A percentile compares a stretch with the other conserved stretches of the same genome.
Evolutionary conservation across 37 sponge, comb jelly and placozoan species (phyloP).

Genomic region (Cladorhizidae sp.): DNA sequence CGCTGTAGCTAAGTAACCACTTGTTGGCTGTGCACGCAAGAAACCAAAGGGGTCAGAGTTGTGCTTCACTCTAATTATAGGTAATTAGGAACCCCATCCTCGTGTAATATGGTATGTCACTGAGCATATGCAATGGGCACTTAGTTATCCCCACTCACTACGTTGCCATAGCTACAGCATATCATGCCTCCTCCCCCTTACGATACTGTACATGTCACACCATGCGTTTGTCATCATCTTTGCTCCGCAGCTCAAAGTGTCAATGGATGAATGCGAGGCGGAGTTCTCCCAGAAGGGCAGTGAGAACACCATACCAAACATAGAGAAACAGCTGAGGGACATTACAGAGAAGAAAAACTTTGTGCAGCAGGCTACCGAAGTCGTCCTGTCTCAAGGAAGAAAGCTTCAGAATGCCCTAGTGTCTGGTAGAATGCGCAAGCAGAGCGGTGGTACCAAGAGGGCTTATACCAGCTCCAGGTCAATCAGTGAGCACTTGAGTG

Average conservation of each 20-base stretch:
- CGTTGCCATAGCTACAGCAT: too few species aligned
- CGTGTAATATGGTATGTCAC: too few species aligned
- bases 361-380: conserved; percentile 29
- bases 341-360: conserved; percentile 16
- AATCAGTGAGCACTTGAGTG: not conserved
- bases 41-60: too few species aligned
- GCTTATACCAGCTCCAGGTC: not conserved
- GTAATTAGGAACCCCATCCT: too few species aligned
- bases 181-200: too few species aligned
- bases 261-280: conserved; percentile 38
- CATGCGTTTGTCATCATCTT: not conserved
- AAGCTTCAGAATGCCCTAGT: conserved; percentile 10
- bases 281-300: conserved; percentile 29
- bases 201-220: too few species aligned
- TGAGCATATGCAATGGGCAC: too few species aligned
- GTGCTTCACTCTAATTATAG: too few species aligned
- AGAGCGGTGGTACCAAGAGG: too few species aligned
- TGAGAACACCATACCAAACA: conserved; percentile 8
- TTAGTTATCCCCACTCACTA: too few species aligned
- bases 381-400: conserved; percentile 32
- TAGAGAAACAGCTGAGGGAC: not conserved
- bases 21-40: too few species aligned
- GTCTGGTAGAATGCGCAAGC: not conserved
- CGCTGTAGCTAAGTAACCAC: too few species aligned
- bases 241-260: conserved; percentile 17